A percentile compares a stretch with the other conserved stretches of the same genome.
These are phyloP conservation scores for Sarcophaga rosellei DNA, from an alignment of 2,888 invertebrate species.

Conservation along the genomic window DNA sequence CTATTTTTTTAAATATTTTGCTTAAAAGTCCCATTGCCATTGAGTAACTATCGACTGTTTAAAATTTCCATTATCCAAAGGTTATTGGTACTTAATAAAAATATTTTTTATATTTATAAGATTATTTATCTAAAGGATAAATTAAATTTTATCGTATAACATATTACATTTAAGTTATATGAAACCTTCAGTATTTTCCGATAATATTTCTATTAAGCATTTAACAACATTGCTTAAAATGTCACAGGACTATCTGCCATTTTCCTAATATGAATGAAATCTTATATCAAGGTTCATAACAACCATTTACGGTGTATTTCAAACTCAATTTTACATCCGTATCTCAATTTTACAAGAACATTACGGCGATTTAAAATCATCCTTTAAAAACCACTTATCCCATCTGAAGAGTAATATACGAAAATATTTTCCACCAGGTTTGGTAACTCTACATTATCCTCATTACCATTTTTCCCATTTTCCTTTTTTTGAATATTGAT, in stretches of 20 bases:
- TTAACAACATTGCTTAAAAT: no score
- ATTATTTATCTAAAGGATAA: neutral
- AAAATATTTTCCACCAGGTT: constrained; percentile 20
- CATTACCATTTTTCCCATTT: constrained; percentile 42
- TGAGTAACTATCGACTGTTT: neutral
- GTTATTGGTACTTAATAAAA: neutral
- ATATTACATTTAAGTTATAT: no score
- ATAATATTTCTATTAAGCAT: no score
- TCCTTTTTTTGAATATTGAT: constrained; percentile 25
- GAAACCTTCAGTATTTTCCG: no score
- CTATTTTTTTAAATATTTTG: neutral
- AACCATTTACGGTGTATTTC: no score
- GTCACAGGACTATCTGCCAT: no score
- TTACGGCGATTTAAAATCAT: neutral
- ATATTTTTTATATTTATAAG: neutral
- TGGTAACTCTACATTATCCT: constrained; percentile 39
- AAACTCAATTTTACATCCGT: no score
- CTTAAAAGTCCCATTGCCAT: neutral
- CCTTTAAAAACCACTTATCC: neutral
- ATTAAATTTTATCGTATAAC: no score
- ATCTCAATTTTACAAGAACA: neutral
- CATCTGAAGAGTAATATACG: neutral
- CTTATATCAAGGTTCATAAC: neutral
- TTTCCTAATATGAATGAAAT: neutral
- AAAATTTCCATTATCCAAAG: neutral